Evolutionary conservation across 2,113 vertebrate species (phyloP), one percentile per base, ranked within the genome.

Genomic region (Tringa solitaria): DNA sequence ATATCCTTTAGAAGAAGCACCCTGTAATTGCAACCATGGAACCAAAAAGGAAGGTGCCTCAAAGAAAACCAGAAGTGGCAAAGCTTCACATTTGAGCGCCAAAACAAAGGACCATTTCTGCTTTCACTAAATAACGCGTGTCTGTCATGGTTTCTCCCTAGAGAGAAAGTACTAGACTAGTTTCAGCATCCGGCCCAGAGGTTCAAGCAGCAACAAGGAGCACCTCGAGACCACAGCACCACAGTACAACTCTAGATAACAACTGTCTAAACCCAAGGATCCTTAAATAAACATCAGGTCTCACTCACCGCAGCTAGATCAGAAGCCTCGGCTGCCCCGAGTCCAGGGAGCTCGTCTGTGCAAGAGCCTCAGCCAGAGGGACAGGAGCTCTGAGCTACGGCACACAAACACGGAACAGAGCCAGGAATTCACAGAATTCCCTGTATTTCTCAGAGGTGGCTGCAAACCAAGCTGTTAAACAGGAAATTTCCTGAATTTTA

Each of bases 171-270:
- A 51, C 33, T 10, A 17, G 23, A 28, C 33, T 21, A 50, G 64
- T 84, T 92, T 92, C 95, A 86, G 73, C 80, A 92, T 10, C 89
- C 28, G 19, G 30, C 41, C 32, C 68, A 33, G 56, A 73, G 32
- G 24, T 17, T 84, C 54, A 9, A 26, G 65, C 24, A 78, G 59
- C 3, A 1, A 39, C 27, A 43, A 45, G 41, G 45, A 59, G 21
- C 60, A 30, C 18, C 64, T 53, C 48, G 24, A 74, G 73, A 43
- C 45, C 63, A 10, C 4, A 1, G 45, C 74, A 61, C 57, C 63
- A 8, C 51, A 45, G 26, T 1, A 26, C 19, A 46, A 5, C n/a
- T 59, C 4, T 1, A 54, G 28, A 13, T 17, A 61, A 24, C 16
- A 33, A 18, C 72, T 50, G 37, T 4, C 33, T 78, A 45, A 50